phyloP scores from a whole-genome alignment of 2,113 vertebrate species.

The Oenanthe oenanthe region DNA sequence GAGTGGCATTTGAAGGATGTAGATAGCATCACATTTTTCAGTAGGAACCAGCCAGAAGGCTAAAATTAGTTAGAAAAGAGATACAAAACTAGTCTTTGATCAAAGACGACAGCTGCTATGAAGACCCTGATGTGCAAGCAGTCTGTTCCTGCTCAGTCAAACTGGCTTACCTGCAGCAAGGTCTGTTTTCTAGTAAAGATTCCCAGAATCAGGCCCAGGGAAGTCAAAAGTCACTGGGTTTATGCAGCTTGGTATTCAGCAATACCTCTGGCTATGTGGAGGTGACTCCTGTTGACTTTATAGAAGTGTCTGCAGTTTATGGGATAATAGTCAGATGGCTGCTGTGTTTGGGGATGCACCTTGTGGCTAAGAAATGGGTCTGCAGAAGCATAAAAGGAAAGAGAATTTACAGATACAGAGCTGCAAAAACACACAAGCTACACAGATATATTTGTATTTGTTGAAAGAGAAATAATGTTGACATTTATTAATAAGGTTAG shows the following conservation, averaged over 20 bases:
- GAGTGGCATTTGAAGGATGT: neutral
- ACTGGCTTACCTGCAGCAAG: neutral
- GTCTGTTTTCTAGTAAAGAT: neutral
- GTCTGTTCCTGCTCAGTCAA: neutral
- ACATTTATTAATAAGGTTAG: constrained; percentile 18
- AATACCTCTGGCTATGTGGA: neutral
- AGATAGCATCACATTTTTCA: neutral
- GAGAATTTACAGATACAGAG: neutral
- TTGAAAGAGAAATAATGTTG: neutral
- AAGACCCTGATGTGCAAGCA: neutral
- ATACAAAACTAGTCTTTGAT: constrained; percentile 7
- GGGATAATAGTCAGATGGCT: neutral
- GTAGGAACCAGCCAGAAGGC: neutral
- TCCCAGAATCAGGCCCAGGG: neutral
- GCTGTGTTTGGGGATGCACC: neutral
- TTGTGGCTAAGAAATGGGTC: neutral
- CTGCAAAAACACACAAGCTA: neutral
- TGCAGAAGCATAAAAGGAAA: neutral
- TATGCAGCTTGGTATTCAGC: neutral
- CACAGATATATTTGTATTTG: neutral
- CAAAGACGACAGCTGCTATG: neutral
- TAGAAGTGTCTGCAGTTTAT: neutral
- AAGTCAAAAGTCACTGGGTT: neutral
- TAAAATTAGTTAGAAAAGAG: constrained; percentile 6
- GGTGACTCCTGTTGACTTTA: neutral